Base-by-base conservation (phyloP, 1,140 invertebrate genomes). In the Aporrectodea caliginosa region DNA sequence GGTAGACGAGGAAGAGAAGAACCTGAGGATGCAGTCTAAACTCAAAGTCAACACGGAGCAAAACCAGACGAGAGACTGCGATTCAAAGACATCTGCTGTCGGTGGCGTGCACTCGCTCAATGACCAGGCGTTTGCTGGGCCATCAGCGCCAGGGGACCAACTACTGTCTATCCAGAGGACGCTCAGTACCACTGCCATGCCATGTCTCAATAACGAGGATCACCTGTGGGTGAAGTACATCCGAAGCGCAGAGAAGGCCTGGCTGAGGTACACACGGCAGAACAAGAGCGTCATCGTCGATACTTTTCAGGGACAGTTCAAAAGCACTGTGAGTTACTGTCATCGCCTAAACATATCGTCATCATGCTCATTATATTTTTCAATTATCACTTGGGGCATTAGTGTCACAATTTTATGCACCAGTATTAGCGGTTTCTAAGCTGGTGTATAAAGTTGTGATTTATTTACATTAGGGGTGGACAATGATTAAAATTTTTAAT, bases 231-330 rank as follows among this genome's bases (percentile, higher is more conserved):
- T n/a, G 31, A n/a, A n/a, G 32, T 35, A 30, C 69, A 79, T 16
- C 12, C 68, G 31, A 14, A 79, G 89, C 80, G 91, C 91, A 0
- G 90, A 92, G 69, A 90, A 90, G 79, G 90, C 91, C 58, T 93
- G 92, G 92, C 87, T 90, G 22, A 90, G 90, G 79, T 92, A 93
- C 82, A 84, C 92, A 16, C 83, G 86, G 34, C 86, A 88, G 16
- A 92, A 92, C 84, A 88, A 90, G 78, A 92, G 91, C 82, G 88
- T 93, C 43, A 90, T 93, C 73, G 91, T 92, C n/a, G 90, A 91
- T 82, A 92, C 92, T 33, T 93, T 93, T 85, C 92, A 93, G 85
- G 92, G 92, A 78, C 92, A 93, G 82, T 93, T 92, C 83, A 92
- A 92, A 84, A 92, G 91, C 85, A 92, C 92, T 80, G 92, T 93